phyloP scores from a whole-genome alignment of 2,888 invertebrate species.

The Hartigia nigra region DNA sequence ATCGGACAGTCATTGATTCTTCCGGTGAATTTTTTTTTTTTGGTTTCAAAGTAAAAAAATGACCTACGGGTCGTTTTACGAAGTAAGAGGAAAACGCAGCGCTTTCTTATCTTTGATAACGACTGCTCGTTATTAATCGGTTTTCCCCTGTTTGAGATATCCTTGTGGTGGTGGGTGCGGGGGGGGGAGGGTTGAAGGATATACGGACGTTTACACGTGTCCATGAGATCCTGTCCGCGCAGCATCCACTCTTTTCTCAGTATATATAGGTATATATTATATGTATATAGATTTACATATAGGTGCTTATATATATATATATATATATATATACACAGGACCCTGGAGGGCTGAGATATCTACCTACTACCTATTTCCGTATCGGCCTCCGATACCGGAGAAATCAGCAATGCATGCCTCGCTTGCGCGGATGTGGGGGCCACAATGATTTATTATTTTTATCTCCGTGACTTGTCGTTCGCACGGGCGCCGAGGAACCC shows the following conservation, averaged over 20 bases:
- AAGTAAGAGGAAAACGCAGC: slow-evolving; percentile 30
- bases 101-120: slow-evolving; percentile 57
- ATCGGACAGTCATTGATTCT: neutral
- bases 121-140: slow-evolving; percentile 63
- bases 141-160: slow-evolving; percentile 47
- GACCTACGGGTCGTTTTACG: slow-evolving; percentile 4
- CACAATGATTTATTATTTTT: slow-evolving; percentile 63
- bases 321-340: neutral
- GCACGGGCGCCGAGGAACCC: slow-evolving; percentile 34
- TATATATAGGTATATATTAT: neutral
- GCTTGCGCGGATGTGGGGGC: slow-evolving; percentile 20
- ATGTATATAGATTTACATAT: neutral
- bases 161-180: slow-evolving; percentile 16
- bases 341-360: slow-evolving; percentile 17
- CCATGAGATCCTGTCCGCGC: neutral
- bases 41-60: neutral
- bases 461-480: slow-evolving; percentile 42
- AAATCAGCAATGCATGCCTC: slow-evolving; percentile 52
- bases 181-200: no score
- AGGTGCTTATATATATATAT: neutral
- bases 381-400: slow-evolving; percentile 54
- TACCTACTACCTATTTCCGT: slow-evolving; percentile 56
- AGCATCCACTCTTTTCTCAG: neutral
- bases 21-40: neutral
- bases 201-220: slow-evolving; percentile 1